Evolutionary conservation across 92 coral and sea anemone genomes (phyloP).

Genomic region (Ricordea florida): DNA sequence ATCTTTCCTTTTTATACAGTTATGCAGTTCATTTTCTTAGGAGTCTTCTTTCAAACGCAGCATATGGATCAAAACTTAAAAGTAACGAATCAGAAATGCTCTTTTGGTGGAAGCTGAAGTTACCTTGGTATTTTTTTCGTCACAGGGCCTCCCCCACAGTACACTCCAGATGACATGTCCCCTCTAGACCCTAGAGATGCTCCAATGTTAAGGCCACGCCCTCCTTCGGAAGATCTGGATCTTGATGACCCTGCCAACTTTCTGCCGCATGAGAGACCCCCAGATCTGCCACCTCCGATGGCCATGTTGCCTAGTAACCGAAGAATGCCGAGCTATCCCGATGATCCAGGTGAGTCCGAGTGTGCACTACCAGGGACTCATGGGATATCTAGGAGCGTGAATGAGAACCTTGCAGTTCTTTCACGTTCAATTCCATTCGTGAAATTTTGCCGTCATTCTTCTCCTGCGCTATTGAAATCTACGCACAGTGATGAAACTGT

Average conservation of each 20-base stretch:
- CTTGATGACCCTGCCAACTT: slow-evolving; percentile 75
- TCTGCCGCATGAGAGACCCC: slow-evolving; percentile 58
- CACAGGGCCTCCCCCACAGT: slow-evolving; percentile 97
- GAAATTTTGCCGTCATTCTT: too few relatives aligned
- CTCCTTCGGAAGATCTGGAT: slow-evolving; percentile 46
- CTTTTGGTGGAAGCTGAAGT: too few relatives aligned
- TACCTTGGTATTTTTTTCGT: not conserved
- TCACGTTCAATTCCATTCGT: not conserved
- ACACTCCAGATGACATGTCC: slow-evolving; percentile 80
- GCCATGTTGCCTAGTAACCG: slow-evolving; percentile 56
- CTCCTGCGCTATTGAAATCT: too few relatives aligned
- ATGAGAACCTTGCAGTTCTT: not conserved
- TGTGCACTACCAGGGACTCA: not conserved
- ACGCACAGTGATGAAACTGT: too few relatives aligned
- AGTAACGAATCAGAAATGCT: too few relatives aligned
- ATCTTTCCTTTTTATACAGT: too few relatives aligned
- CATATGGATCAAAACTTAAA: too few relatives aligned
- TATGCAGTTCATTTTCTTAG: too few relatives aligned
- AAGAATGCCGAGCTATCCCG: not conserved
- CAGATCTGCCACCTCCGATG: slow-evolving; percentile 97
- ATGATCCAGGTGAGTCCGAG: slow-evolving; percentile 37
- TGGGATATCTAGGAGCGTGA: too few relatives aligned
- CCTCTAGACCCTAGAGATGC: slow-evolving; percentile 49
- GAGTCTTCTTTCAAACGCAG: too few relatives aligned
- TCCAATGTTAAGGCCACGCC: slow-evolving; percentile 19